A percentile compares a stretch with the other conserved stretches of the same genome.
These are phyloP conservation scores for Ceyx margarethae DNA, from an alignment of 2,113 vertebrate species.

Conservation along the genomic window DNA sequence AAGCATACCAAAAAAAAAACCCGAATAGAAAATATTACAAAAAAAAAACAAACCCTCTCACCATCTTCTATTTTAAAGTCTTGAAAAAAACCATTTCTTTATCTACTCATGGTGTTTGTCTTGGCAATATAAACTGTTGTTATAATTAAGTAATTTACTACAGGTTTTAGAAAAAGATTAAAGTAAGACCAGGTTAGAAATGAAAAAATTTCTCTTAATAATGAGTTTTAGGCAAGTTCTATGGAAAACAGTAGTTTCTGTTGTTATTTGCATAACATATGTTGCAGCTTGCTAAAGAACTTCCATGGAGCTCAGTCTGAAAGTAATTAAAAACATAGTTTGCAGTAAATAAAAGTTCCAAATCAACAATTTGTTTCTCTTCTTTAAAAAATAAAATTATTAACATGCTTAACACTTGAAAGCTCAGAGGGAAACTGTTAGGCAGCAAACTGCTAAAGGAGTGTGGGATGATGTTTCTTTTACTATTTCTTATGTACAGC, in stretches of 20 bases:
- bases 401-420: not conserved
- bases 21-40: not conserved
- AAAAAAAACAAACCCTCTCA: not conserved
- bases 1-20: not conserved
- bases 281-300: constrained; percentile 31
- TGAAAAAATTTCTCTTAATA: constrained; percentile 26
- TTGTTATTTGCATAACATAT: constrained; percentile 67
- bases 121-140: not conserved
- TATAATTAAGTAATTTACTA: constrained; percentile 8
- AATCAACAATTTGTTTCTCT: constrained; percentile 3
- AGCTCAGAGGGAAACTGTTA: not conserved
- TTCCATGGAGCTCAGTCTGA: constrained; percentile 11
- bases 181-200: constrained; percentile 10
- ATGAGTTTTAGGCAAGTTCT: not conserved
- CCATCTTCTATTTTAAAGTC: not conserved
- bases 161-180: not conserved
- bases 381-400: constrained; percentile 18
- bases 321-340: constrained; percentile 46
- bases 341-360: constrained; percentile 37
- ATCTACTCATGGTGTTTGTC: not conserved
- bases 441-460: not conserved
- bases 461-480: not conserved
- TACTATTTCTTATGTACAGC: not conserved
- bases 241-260: constrained; percentile 46
- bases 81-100: not conserved